Evolutionary conservation across 2,888 invertebrate genomes (phyloP).

Genomic region (Mactromeris polynyma): DNA sequence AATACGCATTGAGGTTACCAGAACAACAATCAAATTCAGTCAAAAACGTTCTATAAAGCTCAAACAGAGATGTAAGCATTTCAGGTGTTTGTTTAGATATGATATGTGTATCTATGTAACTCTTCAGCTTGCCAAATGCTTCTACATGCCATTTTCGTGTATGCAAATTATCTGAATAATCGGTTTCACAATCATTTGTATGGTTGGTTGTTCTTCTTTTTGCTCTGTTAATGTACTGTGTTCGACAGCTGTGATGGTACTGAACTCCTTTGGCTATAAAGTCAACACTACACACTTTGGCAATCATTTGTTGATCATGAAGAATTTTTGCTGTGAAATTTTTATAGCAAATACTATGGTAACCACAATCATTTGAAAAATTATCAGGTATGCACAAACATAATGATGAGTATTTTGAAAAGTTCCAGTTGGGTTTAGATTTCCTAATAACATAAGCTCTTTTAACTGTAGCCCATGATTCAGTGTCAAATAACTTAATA

Average conservation of each 20-base stretch:
- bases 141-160: not conserved
- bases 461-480: too few species aligned
- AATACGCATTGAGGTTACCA: slow-evolving; percentile 19
- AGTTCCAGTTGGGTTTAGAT: too few species aligned
- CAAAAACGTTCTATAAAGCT: not conserved
- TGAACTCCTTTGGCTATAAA: not conserved
- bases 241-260: too few species aligned
- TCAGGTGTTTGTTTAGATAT: slow-evolving; percentile 16
- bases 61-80: slow-evolving; percentile 26
- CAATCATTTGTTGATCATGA: not conserved
- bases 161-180: slow-evolving; percentile 10
- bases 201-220: not conserved
- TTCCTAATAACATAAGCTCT: too few species aligned
- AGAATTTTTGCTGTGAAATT: not conserved
- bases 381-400: not conserved
- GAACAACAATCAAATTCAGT: slow-evolving; percentile 8
- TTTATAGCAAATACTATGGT: slow-evolving; percentile 22
- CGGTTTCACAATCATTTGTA: not conserved
- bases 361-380: not conserved
- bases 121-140: slow-evolving; percentile 20
- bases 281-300: not conserved
- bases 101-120: slow-evolving; percentile 2
- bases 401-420: too few species aligned
- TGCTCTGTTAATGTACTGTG: slow-evolving; percentile 20
- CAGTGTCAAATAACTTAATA: too few species aligned